Evolutionary conservation across 2,888 invertebrate genomes (phyloP), one percentile per base, ranked within the genome.

Genomic region (Rutpela maculata): DNA sequence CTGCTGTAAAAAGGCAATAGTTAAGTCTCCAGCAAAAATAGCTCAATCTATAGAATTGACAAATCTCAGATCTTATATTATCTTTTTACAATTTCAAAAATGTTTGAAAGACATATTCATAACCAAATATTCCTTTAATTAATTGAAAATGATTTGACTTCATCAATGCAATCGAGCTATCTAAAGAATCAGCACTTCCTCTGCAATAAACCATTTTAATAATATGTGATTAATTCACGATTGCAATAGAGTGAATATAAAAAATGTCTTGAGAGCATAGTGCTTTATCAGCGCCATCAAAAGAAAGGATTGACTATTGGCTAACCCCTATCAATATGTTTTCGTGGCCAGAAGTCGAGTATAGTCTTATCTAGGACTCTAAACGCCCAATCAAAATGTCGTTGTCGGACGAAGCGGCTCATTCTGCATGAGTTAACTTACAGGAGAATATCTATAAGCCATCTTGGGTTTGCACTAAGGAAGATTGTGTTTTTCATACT

Each of bases 381-480:
- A 85, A 84, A 83, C 80, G 83, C 81, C 85, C 85, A 85, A 86
- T 86, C 84, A 84, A 81, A 83, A 79, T 76, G 84, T 84, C 85
- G 83, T 85, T 84, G 83, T 84, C 78, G 74, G 81, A 79, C 72
- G 80, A 59, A 78, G 77, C 75, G 79, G 60, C 79, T 79, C 83
- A 81, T 85, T 86, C 85, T 84, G 84, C 86, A 85, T 86, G 85
- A 83, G 78, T 83, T 84, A 83, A 83, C 77, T 84, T 80, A 67
- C 55, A 65, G 19, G 70, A 50, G 69, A 71, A 75, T 81, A 81
- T 81, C 80, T 68, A 56, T 73, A 75, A 71, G 79, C 81, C 80
- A 83, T 84, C 85, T 84, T 75, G 83, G 83, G 83, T 82, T 78
- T 80, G 82, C 81, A 83, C 83, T 82, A n/a, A 59, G 57, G 35